Evolutionary conservation across 2,797 vertebrate species (phyloP), one percentile per base, ranked within the genome.

Genomic region (Podarcis siculus): DNA sequence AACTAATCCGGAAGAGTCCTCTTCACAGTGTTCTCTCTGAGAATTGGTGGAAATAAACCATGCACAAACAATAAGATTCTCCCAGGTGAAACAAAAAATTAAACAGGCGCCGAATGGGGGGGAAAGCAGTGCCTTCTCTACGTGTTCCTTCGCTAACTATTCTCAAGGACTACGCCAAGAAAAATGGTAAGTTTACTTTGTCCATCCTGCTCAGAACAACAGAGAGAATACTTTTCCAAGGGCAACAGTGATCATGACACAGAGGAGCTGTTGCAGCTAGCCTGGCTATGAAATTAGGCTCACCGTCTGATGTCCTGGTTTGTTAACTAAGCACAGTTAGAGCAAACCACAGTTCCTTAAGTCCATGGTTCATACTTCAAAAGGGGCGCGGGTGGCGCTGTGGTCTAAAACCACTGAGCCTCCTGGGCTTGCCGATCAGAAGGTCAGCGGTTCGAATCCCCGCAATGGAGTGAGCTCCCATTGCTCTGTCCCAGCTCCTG

Each of bases 211-310:
- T 79, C 1, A 21, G 89, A 82, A n/a, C 75, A 82, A 87, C 25
- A 64, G 30, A 84, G 3, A 4, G 9, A 7, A 30, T 39, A 55
- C 64, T 6, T 90, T 87, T 88, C 64, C 12, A 58, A 89, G 86
- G 35, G 23, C 67, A 79, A 79, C 1, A 0, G 0, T 67, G 21
- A 69, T 15, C 13, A 58, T 87, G 82, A 93, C 89, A 81, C 15
- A 91, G 90, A 27, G 32, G 67, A 92, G 32, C 58, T 90, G 87
- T 79, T 86, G 64, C 87, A 91, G 83, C 32, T 81, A 45, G 67
- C 6, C 45, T 42, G 30, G 42, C 15, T 75, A 23, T 21, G 8
- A 9, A 37, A 82, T 7, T 30, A 45, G 9, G 27, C 7, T 42
- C 42, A 42, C 42, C 1, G 1, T 72, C 3, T 72, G 71, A 35